phyloP scores from a whole-genome alignment of 2,888 invertebrate genomes.

The Tachina lurida region DNA sequence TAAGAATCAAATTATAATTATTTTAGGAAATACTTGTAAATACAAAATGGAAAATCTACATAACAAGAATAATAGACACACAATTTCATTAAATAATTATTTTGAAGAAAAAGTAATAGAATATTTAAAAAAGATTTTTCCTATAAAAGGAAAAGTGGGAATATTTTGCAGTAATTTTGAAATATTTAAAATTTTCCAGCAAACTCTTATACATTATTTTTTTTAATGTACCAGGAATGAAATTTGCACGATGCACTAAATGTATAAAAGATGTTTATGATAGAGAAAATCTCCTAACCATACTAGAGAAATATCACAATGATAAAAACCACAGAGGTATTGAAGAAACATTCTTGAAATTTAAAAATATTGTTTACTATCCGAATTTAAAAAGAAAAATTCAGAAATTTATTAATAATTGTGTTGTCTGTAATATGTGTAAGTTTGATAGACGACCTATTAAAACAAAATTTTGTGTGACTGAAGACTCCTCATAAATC shows the following conservation, averaged over 20 bases:
- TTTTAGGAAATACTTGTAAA: slow-evolving; percentile 11
- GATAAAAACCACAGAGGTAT: slow-evolving; percentile 40
- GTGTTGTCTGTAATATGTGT: neutral
- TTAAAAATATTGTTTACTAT: neutral
- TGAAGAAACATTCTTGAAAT: neutral
- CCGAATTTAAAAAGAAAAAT: neutral
- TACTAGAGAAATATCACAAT: slow-evolving; percentile 24
- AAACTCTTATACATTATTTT: no score
- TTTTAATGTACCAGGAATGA: neutral
- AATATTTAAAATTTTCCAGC: no score
- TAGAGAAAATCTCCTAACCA: neutral
- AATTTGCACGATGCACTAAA: slow-evolving; percentile 7
- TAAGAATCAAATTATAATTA: slow-evolving; percentile 63
- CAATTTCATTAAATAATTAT: slow-evolving; percentile 10
- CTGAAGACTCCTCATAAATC: slow-evolving; percentile 58
- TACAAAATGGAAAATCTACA: slow-evolving; percentile 26
- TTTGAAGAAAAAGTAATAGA: neutral
- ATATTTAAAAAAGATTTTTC: slow-evolving; percentile 8
- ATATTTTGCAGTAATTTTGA: no score
- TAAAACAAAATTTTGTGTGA: slow-evolving; percentile 4
- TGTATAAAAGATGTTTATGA: slow-evolving; percentile 38
- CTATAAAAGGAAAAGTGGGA: no score
- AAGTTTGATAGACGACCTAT: neutral
- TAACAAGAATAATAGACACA: slow-evolving; percentile 18
- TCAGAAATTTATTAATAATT: neutral